Evolutionary conservation across 2,797 vertebrate genomes (phyloP).

Genomic region (Squalus acanthias): DNA sequence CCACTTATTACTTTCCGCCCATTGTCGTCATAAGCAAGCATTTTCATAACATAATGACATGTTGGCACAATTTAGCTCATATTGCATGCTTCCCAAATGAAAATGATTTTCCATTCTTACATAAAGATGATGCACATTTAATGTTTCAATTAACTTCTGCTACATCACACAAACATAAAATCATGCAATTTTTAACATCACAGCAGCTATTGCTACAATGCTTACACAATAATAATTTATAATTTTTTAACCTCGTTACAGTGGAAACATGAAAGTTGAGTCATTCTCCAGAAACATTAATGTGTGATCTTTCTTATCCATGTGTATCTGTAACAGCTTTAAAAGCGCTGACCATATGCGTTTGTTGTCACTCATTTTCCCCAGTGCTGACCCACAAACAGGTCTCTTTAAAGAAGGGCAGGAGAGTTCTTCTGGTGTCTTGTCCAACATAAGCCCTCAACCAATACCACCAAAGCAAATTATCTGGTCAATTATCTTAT

Average conservation of each 20-base stretch:
- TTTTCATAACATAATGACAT: neutral
- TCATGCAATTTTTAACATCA: neutral
- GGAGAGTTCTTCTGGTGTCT: neutral
- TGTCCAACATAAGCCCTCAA: neutral
- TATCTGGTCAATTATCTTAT: neutral
- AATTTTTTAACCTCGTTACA: neutral
- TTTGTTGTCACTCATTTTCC: neutral
- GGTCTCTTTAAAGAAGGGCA: neutral
- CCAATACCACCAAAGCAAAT: neutral
- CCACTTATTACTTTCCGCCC: neutral
- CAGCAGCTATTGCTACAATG: neutral
- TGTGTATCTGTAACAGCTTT: neutral
- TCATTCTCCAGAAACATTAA: neutral
- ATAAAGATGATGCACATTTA: conserved; percentile 7
- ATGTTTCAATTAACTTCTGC: conserved; percentile 11
- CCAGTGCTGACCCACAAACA: neutral
- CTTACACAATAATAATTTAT: neutral
- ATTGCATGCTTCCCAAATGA: neutral
- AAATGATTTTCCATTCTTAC: neutral
- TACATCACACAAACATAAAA: neutral
- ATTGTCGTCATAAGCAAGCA: conserved; percentile 15
- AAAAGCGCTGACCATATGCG: neutral
- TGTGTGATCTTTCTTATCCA: neutral
- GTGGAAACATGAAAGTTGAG: neutral
- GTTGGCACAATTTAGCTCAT: neutral